A percentile compares a stretch with the other conserved stretches of the same genome.
Evolutionary conservation across 2,113 vertebrate species (phyloP).

Genomic region (Carassius carassius): DNA sequence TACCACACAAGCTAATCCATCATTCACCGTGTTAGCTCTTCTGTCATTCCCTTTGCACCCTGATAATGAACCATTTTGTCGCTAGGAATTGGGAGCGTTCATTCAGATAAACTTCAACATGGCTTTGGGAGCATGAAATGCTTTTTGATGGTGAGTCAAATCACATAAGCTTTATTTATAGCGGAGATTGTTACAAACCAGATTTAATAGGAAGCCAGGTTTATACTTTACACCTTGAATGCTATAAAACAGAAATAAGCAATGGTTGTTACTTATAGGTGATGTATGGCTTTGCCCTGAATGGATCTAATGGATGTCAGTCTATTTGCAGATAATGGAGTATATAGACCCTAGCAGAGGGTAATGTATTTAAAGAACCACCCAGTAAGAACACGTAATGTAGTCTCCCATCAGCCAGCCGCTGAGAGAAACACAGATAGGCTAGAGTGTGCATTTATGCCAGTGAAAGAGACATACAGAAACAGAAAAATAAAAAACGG

Average conservation of each 20-base stretch:
- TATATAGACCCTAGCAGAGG: background rate
- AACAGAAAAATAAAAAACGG: background rate
- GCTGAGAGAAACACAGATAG: background rate
- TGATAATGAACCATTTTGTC: constrained; percentile 66
- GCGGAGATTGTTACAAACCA: background rate
- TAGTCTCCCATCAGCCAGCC: background rate
- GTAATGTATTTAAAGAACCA: constrained; percentile 18
- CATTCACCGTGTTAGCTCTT: constrained; percentile 56
- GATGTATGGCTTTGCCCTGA: background rate
- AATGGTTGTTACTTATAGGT: background rate
- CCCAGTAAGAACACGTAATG: background rate
- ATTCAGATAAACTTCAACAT: constrained; percentile 63
- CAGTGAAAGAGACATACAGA: constrained; percentile 41
- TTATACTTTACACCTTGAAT: background rate
- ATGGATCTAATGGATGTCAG: background rate
- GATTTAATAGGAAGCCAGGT: background rate
- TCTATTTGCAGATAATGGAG: background rate
- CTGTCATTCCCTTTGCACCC: constrained; percentile 51
- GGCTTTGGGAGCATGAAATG: constrained; percentile 62
- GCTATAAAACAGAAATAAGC: background rate
- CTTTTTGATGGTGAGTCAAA: constrained; percentile 52
- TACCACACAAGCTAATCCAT: constrained; percentile 57
- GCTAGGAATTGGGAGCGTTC: constrained; percentile 53
- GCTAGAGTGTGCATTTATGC: constrained; percentile 25
- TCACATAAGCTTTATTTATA: background rate